A percentile compares a stretch with the other conserved stretches of the same genome.
Evolutionary conservation across 2,888 invertebrate genomes (phyloP).

Genomic region (Amphipoea oculea): DNA sequence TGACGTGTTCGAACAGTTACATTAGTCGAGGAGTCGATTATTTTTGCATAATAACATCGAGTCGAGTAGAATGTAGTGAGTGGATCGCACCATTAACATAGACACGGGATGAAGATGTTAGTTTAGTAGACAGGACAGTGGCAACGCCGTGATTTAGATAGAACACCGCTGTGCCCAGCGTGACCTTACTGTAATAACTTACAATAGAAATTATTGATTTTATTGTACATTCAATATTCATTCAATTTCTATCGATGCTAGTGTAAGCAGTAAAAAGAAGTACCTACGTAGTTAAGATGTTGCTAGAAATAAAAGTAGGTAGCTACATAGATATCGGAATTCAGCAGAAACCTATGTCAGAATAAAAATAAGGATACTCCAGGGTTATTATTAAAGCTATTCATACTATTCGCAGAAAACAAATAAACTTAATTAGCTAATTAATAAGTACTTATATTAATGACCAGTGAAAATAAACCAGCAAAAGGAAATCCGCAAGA

Average conservation of each 20-base stretch:
- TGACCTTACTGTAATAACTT: conserved; percentile 72
- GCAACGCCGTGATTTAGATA: conserved; percentile 75
- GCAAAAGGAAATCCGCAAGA: conserved; percentile 12
- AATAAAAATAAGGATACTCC: not conserved
- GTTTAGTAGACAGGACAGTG: conserved; percentile 69
- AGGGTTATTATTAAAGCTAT: not conserved
- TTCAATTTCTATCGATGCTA: conserved; percentile 50
- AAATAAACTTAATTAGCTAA: not conserved
- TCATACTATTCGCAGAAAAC: not conserved
- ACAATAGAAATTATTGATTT: conserved; percentile 67
- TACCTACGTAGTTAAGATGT: conserved; percentile 15
- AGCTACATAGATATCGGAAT: not conserved
- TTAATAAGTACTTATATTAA: not conserved
- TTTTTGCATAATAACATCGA: conserved; percentile 54
- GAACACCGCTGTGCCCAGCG: conserved; percentile 79
- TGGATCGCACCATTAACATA: conserved; percentile 55
- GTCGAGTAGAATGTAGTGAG: conserved; percentile 36
- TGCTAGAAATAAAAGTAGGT: conserved; percentile 5
- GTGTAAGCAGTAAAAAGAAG: conserved; percentile 46
- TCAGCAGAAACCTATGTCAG: too few relatives aligned
- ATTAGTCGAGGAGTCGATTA: conserved; percentile 48
- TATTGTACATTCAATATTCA: conserved; percentile 56
- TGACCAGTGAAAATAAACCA: conserved; percentile 4
- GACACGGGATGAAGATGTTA: conserved; percentile 65
- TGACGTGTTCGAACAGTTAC: conserved; percentile 8